These are phyloP conservation scores for Cydia amplana DNA, from an alignment of 1,140 invertebrate species.

Conservation along the genomic window DNA sequence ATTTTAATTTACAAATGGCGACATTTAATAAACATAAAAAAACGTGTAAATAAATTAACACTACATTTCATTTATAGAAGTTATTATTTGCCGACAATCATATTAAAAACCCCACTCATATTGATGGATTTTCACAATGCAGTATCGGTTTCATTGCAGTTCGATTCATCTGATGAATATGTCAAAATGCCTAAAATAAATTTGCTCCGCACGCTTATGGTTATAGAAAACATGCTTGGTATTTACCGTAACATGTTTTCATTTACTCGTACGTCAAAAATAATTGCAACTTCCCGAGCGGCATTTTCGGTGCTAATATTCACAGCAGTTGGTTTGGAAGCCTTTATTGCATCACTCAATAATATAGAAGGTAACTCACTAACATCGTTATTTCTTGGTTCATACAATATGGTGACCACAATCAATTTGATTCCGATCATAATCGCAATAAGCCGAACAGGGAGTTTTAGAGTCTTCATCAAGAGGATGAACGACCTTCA, in stretches of 20 bases:
- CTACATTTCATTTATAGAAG: no score
- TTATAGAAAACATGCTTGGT: not conserved
- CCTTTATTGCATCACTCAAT: not conserved
- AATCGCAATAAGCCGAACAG: not conserved
- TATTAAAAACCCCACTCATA: not conserved
- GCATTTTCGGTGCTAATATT: not conserved
- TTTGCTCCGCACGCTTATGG: not conserved
- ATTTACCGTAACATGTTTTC: conserved; percentile 10
- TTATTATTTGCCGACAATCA: no score
- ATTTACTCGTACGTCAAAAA: not conserved
- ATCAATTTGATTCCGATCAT: not conserved
- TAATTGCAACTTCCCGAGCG: not conserved
- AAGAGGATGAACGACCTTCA: not conserved
- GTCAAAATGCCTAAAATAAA: not conserved
- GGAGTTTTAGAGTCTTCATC: not conserved
- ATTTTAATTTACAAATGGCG: not conserved
- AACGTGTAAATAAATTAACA: no score
- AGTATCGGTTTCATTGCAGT: not conserved
- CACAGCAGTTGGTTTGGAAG: not conserved
- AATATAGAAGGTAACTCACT: not conserved
- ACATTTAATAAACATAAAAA: not conserved
- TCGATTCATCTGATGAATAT: no score
- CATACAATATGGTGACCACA: not conserved
- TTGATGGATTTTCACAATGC: not conserved
- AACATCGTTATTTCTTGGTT: not conserved